phyloP scores from a whole-genome alignment of 2,113 vertebrate genomes.

The Trogon surrucura region DNA sequence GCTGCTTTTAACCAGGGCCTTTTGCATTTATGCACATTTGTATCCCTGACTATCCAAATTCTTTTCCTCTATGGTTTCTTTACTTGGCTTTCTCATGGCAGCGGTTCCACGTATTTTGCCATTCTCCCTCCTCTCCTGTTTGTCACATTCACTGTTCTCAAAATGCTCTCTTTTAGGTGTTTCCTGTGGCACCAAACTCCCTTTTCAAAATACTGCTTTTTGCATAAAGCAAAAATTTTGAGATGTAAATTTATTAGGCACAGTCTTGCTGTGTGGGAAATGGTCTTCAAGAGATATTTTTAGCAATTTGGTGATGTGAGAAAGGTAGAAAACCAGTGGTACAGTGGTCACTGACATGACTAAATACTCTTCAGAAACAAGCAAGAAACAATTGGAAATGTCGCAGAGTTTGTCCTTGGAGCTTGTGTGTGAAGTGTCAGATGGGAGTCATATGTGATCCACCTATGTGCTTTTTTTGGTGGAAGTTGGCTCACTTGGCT shows the following conservation, averaged over 20 bases:
- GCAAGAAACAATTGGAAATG: neutral
- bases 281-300: neutral
- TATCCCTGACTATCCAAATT: neutral
- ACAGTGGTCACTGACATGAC: neutral
- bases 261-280: neutral
- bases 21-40: neutral
- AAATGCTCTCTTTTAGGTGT: neutral
- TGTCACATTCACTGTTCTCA: neutral
- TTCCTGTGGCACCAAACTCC: rapidly evolving
- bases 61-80: neutral
- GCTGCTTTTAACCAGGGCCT: neutral
- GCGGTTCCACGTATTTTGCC: neutral
- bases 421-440: neutral
- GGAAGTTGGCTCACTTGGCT: neutral
- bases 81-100: neutral
- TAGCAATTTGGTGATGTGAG: neutral
- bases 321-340: neutral
- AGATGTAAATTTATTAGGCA: neutral
- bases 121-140: rapidly evolving
- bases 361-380: neutral
- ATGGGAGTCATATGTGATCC: neutral
- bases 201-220: neutral
- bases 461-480: neutral
- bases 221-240: neutral
- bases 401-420: neutral